Base-by-base conservation (phyloP, 2,113 vertebrate species). In the Sphaerodactylus townsendi region DNA sequence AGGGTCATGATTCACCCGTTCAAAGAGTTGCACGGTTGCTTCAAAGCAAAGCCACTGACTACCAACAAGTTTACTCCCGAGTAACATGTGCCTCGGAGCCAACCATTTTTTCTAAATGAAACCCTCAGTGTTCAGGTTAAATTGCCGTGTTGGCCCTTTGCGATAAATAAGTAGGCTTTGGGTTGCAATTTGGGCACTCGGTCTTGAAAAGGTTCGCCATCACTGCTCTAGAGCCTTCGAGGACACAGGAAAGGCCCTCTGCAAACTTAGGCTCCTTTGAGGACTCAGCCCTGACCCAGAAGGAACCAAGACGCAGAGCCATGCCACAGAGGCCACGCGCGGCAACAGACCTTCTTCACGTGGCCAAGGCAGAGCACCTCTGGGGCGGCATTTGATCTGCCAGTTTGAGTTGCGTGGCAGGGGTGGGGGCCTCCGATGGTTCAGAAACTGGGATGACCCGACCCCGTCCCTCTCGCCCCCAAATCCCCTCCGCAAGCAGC, bases 371-470 rank as follows among this genome's bases (percentile, higher is more conserved):
- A 37, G 10, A 23, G 23, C 8, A 46, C 56, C 21, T 15, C 15
- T 4, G 7, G 39, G 7, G 66, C 1, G 4, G 39, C 71, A 4
- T 48, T 17, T 21, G 56, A 8, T 39, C 82, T 77, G 56, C 5
- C 41, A 30, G 1, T n/a, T 44, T 4, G 33, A 80, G 23, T 0
- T 0, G 4, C n/a, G 44, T 0, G 0, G 56, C 23, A 76, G 37
- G 23, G 78, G 79, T n/a, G 15, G n/a, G n/a, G n/a, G n/a, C 73
- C 25, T 66, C 25, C 5, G 11, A 53, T 46, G 69, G 56, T 1
- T 17, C 64, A 7, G 77, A 65, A 59, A 81, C 69, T 11, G 72
- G 39, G 4, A 1, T 23, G 5, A 3, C 28, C 53, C 53, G 10
- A n/a, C 7, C 21, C 23, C 10, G 2, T 3, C 9, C 72, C 39